Percentiles rank a stretch among this genome's conserved stretches.
These are phyloP conservation scores for Hyposmocoma kahamanoa DNA, from an alignment of 1,140 invertebrate species.

Conservation along the genomic window DNA sequence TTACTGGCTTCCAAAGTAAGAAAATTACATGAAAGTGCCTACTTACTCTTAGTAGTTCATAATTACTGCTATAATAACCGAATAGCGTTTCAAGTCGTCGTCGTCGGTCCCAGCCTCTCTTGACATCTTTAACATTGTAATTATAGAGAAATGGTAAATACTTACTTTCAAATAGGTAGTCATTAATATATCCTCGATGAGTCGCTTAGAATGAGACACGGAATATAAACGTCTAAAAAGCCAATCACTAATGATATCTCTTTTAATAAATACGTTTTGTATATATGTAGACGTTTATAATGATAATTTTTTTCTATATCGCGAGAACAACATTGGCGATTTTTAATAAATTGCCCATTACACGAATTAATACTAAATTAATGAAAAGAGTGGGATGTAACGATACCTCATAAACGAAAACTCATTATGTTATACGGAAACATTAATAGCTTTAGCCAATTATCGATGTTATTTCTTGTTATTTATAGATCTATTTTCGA, in stretches of 20 bases:
- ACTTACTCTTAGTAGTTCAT: conserved; percentile 1
- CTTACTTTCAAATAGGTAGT: conserved; percentile 1
- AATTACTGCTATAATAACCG: conserved; percentile 4
- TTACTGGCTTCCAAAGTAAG: conserved; percentile 1
- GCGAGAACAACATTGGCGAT: no score
- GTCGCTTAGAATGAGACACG: not conserved
- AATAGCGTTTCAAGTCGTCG: conserved; percentile 1
- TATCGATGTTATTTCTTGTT: not conserved
- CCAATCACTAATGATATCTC: not conserved
- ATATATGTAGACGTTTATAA: not conserved
- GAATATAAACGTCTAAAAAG: not conserved
- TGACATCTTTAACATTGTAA: conserved; percentile 3
- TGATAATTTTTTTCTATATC: not conserved
- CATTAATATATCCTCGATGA: not conserved
- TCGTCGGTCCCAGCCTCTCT: not conserved
- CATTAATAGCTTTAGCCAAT: not conserved
- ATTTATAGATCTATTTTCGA: conserved; percentile 13
- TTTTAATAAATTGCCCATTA: not conserved
- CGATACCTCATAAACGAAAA: not conserved
- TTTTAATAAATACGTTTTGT: not conserved
- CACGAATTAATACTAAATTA: not conserved
- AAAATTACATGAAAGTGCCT: not conserved
- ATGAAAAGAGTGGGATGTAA: not conserved
- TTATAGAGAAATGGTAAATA: conserved; percentile 2
- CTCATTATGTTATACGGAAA: not conserved